These are phyloP conservation scores for Cyrtodaria siliqua DNA, from an alignment of 2,888 invertebrate genomes.

Conservation along the genomic window DNA sequence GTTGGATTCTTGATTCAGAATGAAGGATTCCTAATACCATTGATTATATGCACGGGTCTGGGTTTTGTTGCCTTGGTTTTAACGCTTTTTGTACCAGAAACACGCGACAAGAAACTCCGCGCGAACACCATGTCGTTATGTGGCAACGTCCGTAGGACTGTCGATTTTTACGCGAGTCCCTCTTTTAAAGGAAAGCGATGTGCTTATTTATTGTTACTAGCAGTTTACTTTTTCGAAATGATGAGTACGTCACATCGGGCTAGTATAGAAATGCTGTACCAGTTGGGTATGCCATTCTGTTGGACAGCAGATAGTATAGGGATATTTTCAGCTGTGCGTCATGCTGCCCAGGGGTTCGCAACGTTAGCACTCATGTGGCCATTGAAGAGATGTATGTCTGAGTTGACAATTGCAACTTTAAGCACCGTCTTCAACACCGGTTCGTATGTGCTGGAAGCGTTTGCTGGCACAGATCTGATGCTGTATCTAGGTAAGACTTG, in stretches of 20 bases:
- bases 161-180: slow-evolving; percentile 23
- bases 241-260: neutral
- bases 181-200: slow-evolving; percentile 15
- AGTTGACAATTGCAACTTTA: slow-evolving; percentile 37
- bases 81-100: slow-evolving; percentile 32
- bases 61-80: slow-evolving; percentile 2
- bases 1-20: slow-evolving; percentile 47
- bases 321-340: slow-evolving; percentile 33
- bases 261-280: slow-evolving; percentile 49
- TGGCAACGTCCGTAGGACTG: slow-evolving; percentile 9
- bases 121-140: slow-evolving; percentile 5
- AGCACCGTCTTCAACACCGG: slow-evolving; percentile 30
- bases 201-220: slow-evolving; percentile 36
- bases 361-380: slow-evolving; percentile 29
- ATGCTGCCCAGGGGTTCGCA: slow-evolving; percentile 38
- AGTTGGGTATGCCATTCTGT: slow-evolving; percentile 60
- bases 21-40: slow-evolving; percentile 28
- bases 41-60: neutral
- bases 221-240: slow-evolving; percentile 27
- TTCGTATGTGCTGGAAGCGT: slow-evolving; percentile 42
- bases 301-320: slow-evolving; percentile 61
- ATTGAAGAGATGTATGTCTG: slow-evolving; percentile 46
- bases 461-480: slow-evolving; percentile 36
- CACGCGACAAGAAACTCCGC: slow-evolving; percentile 15
- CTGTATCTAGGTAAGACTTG: slow-evolving; percentile 52